Percentiles rank a stretch among this genome's conserved stretches.
These are phyloP conservation scores for Aplysia californica DNA, from an alignment of 1,140 invertebrate genomes.

Conservation along the genomic window DNA sequence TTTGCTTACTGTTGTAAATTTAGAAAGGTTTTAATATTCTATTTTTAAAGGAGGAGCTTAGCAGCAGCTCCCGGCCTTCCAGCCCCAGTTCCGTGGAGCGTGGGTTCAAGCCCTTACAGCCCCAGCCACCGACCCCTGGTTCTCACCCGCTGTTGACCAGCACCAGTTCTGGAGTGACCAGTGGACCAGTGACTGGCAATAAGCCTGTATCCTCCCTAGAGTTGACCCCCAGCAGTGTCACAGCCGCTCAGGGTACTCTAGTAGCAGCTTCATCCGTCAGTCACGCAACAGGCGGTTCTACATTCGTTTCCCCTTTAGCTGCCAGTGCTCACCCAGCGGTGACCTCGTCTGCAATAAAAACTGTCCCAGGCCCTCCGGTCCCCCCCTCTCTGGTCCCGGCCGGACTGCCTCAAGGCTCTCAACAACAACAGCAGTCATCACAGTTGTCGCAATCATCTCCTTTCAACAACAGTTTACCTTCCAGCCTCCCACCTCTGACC, in stretches of 20 bases:
- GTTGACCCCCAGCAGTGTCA: background rate
- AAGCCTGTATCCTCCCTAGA: background rate
- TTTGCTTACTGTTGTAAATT: too few species aligned
- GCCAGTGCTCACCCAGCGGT: background rate
- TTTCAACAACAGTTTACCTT: too few species aligned
- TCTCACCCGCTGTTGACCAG: background rate
- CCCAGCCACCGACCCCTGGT: background rate
- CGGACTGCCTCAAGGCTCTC: too few species aligned
- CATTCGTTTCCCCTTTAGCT: too few species aligned
- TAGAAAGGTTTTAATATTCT: too few species aligned
- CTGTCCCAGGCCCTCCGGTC: background rate
- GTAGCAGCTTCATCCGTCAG: too few species aligned
- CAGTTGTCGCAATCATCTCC: too few species aligned
- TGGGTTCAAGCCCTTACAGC: slow-evolving; percentile 22
- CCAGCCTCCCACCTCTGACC: too few species aligned
- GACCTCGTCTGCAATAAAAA: background rate
- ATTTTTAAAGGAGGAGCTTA: slow-evolving; percentile 60
- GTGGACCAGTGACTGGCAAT: too few species aligned
- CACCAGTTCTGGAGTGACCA: background rate
- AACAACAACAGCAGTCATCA: too few species aligned
- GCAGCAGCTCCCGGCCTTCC: slow-evolving; percentile 55
- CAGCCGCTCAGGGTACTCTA: too few species aligned
- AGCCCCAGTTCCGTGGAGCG: slow-evolving; percentile 57
- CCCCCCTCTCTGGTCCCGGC: slow-evolving; percentile 14
- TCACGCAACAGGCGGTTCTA: too few species aligned